These are phyloP conservation scores for Probaryconus sp. DNA, from an alignment of 1,140 invertebrate genomes.

Conservation along the genomic window DNA sequence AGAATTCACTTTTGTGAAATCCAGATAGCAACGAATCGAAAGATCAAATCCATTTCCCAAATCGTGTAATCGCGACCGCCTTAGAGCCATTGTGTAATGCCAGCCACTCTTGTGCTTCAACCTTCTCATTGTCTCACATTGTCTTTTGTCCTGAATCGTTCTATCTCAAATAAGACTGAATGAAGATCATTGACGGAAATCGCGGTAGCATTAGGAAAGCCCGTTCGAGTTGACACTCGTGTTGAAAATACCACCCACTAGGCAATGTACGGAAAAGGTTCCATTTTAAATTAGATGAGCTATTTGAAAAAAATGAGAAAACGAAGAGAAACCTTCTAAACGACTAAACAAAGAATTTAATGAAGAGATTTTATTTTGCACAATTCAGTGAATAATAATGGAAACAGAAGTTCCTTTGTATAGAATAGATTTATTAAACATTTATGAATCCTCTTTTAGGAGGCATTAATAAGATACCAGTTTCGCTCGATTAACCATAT, in stretches of 20 bases:
- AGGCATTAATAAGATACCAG: no score
- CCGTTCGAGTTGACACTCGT: conserved; percentile 12
- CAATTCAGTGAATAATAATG: no score
- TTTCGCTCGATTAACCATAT: no score
- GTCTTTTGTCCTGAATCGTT: conserved; percentile 46
- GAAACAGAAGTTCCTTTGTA: no score
- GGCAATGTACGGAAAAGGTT: conserved; percentile 2
- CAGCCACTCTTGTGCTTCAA: conserved; percentile 19
- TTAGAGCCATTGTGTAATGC: conserved; percentile 47
- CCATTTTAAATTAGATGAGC: conserved; percentile 18
- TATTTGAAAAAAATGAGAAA: conserved; percentile 1
- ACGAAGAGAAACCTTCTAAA: neutral
- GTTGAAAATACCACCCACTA: conserved; percentile 9
- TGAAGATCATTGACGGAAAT: conserved; percentile 29
- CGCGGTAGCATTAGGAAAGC: conserved; percentile 15
- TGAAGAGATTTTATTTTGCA: no score
- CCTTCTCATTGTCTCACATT: conserved; percentile 44
- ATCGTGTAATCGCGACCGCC: conserved; percentile 48
- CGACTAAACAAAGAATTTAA: no score
- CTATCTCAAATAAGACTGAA: conserved; percentile 26
- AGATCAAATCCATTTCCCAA: conserved; percentile 53
- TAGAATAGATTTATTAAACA: no score
- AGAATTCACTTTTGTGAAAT: conserved; percentile 48
- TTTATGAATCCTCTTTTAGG: no score
- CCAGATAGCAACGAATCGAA: conserved; percentile 39